Evolutionary conservation across 1,140 invertebrate genomes (phyloP), one percentile per base, ranked within the genome.

Genomic region (Ips typographus): DNA sequence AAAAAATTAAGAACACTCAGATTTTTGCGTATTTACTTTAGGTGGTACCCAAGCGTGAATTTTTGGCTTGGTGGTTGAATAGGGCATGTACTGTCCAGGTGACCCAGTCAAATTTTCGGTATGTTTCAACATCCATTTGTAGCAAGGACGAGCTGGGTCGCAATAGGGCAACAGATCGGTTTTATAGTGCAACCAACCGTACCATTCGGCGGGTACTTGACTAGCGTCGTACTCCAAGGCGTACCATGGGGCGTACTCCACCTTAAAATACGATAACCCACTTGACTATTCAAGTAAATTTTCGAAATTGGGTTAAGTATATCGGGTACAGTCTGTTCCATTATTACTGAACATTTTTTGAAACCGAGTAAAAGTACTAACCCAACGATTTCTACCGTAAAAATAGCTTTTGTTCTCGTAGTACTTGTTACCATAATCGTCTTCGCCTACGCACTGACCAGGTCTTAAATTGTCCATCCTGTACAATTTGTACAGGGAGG

Each of bases 371-470:
- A 44, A 62, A n/a, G 49, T 43, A 57, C 68, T 56, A 4, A 99
- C 89, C 96, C 96, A 99, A 73, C 97, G 85, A 83, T 95, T 98
- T 59, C 94, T 85, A 8, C 94, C 90, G 78, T 91, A 89, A 81
- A 98, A 96, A 79, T 92, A 94, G 51, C 85, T 83, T 38, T 92
- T 89, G 78, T 98, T 97, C 84, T 98, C 91, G 81, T 87, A 99
- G 80, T 99, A 99, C 79, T 92, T 95, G 82, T 99, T 99, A 41
- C 97, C 97, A 82, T 89, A 96, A 79, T 94, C 91, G 80, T 99
- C 97, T 68, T 86, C 86, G n/a, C 97, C 97, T 7, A 98, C 86
- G 1, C 94, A 79, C 0, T 80, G 88, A 38, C 96, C 96, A 51
- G 85, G 83, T 83, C 95, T 98, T 22, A 97, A 76, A 1, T 91